A percentile compares a stretch with the other conserved stretches of the same genome.
Conservation (phyloP, 2,797 vertebrate species). For the Ataeniobius toweri region DNA sequence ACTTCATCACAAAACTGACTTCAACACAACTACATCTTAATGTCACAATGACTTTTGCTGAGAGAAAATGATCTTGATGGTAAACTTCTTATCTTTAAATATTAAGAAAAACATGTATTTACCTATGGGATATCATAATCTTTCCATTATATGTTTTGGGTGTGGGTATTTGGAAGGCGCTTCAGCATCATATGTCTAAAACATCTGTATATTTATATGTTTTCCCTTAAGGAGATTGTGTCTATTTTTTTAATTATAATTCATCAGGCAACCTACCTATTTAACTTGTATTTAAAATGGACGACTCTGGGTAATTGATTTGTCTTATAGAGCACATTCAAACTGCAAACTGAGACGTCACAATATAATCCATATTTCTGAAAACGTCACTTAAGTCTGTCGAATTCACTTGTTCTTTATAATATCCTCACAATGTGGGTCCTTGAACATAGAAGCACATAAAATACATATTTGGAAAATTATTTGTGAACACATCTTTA, state of each 20-base stretch:
- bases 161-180: neutral
- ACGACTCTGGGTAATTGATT: neutral
- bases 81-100: neutral
- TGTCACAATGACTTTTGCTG: neutral
- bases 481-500: rapidly evolving
- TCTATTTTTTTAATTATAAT: neutral
- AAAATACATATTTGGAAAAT: neutral
- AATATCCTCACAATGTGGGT: neutral
- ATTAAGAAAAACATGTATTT: neutral
- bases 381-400: neutral
- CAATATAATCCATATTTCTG: neutral
- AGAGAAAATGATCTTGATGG: neutral
- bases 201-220: neutral
- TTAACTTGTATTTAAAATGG: neutral
- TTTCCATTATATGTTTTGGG: neutral
- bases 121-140: no score
- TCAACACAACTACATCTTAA: neutral
- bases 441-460: neutral
- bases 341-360: neutral
- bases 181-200: neutral
- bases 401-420: neutral
- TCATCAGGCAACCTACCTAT: neutral
- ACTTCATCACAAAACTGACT: neutral
- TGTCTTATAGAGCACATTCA: no score
- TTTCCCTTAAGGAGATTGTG: no score